Evolutionary conservation across 1,140 invertebrate species (phyloP).

Genomic region (Monomorium pharaonis): DNA sequence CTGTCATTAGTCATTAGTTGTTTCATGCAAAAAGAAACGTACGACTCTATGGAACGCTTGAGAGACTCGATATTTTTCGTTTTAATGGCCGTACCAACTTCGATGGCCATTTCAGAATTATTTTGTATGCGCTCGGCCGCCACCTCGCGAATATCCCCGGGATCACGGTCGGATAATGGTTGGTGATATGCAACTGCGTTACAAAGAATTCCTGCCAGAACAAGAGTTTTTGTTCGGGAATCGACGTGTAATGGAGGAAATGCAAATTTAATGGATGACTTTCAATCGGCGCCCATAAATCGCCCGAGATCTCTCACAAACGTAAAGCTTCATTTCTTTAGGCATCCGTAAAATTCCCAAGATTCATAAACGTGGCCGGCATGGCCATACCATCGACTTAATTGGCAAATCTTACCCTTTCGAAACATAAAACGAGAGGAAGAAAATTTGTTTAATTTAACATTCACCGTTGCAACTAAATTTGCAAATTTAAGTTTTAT

Average conservation of each 20-base stretch:
- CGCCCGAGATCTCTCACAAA: slow-evolving; percentile 31
- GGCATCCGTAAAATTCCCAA: background rate
- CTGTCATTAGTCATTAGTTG: slow-evolving; percentile 50
- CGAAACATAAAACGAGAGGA: background rate
- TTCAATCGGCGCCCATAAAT: slow-evolving; percentile 55
- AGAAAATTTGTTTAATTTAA: background rate
- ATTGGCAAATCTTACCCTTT: background rate
- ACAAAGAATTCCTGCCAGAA: slow-evolving; percentile 55
- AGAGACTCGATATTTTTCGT: background rate
- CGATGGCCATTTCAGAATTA: slow-evolving; percentile 50
- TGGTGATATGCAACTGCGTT: slow-evolving; percentile 45
- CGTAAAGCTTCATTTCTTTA: background rate
- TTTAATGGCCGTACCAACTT: slow-evolving; percentile 30
- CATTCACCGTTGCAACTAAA: background rate
- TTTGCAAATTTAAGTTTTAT: slow-evolving; percentile 1
- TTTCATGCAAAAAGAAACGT: slow-evolving; percentile 12
- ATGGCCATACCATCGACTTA: background rate
- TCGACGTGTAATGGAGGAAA: slow-evolving; percentile 62
- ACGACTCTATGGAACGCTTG: background rate
- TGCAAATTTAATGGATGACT: slow-evolving; percentile 72
- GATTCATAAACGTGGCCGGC: background rate
- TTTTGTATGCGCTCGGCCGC: slow-evolving; percentile 8
- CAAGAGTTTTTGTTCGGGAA: slow-evolving; percentile 10
- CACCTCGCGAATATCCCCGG: background rate
- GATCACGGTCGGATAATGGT: slow-evolving; percentile 47